Conservation (phyloP, 2,888 invertebrate genomes). For the Gnatocerus cornutus region DNA sequence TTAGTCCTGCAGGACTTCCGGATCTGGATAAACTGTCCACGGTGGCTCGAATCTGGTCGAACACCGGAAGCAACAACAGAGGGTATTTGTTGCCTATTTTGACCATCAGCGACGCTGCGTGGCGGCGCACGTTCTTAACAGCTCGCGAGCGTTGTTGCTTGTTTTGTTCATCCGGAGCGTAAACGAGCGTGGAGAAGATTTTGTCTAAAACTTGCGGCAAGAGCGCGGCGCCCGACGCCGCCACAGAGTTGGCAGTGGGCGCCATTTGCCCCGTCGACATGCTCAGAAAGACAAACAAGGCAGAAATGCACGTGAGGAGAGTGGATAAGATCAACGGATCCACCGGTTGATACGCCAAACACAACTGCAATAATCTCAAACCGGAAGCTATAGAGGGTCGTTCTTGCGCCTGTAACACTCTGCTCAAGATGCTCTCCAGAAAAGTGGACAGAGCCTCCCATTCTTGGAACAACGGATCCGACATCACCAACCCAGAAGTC, state of each 20-base stretch:
- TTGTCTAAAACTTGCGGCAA: slow-evolving; percentile 89
- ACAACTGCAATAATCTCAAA: slow-evolving; percentile 84
- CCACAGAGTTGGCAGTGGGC: slow-evolving; percentile 73
- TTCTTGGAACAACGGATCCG: slow-evolving; percentile 83
- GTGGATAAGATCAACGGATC: slow-evolving; percentile 89
- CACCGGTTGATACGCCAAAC: slow-evolving; percentile 82
- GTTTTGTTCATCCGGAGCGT: slow-evolving; percentile 78
- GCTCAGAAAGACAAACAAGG: slow-evolving; percentile 91
- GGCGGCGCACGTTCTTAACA: slow-evolving; percentile 89
- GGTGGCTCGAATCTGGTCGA: slow-evolving; percentile 87
- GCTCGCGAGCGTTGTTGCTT: slow-evolving; percentile 81
- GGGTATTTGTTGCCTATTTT: slow-evolving; percentile 93
- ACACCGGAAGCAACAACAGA: slow-evolving; percentile 86
- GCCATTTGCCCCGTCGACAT: slow-evolving; percentile 89
- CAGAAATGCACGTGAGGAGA: slow-evolving; percentile 92
- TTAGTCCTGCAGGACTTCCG: slow-evolving; percentile 77
- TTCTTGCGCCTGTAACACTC: slow-evolving; percentile 82
- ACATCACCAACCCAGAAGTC: slow-evolving; percentile 69
- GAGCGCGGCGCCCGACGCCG: slow-evolving; percentile 79
- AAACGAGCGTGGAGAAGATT: slow-evolving; percentile 89
- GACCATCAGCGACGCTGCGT: slow-evolving; percentile 92
- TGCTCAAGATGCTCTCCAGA: slow-evolving; percentile 88
- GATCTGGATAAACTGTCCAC: slow-evolving; percentile 82
- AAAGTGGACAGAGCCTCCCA: slow-evolving; percentile 88
- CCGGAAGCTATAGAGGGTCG: slow-evolving; percentile 85